These are phyloP conservation scores for Antrozous pallidus DNA, from an alignment of 2,797 vertebrate species.

Conservation along the genomic window DNA sequence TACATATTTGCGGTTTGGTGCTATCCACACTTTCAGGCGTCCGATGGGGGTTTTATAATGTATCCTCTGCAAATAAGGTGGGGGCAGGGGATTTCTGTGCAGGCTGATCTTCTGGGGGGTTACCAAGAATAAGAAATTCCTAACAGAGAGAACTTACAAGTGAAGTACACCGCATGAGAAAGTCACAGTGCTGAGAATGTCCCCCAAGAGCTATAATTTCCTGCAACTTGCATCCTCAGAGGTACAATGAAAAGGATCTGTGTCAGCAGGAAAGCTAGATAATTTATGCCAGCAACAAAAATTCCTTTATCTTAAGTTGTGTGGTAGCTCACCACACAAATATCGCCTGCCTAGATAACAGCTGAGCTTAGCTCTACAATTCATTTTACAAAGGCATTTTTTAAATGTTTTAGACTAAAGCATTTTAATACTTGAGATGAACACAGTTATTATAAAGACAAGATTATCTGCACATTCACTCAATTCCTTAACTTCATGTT, in stretches of 20 bases:
- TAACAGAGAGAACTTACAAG: not conserved
- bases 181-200: constrained; percentile 22
- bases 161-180: not conserved
- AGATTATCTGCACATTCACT: not conserved
- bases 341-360: not conserved
- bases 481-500: not conserved
- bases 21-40: not conserved
- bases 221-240: not conserved
- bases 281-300: constrained; percentile 43
- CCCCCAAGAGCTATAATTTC: constrained; percentile 42
- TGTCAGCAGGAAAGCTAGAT: constrained; percentile 30
- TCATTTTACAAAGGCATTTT: constrained; percentile 4
- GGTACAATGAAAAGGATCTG: constrained; percentile 41
- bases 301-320: constrained; percentile 37
- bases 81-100: not conserved
- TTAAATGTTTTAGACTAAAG: not conserved
- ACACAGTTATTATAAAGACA: not conserved
- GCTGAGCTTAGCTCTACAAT: not conserved
- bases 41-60: not conserved
- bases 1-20: not conserved
- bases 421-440: not conserved
- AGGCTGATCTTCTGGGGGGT: not conserved
- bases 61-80: not conserved
- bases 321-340: not conserved
- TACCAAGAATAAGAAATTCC: not conserved